A percentile compares a stretch with the other conserved stretches of the same genome.
These are phyloP conservation scores for Ladona fulva DNA, from an alignment of 1,140 invertebrate species.

Conservation along the genomic window DNA sequence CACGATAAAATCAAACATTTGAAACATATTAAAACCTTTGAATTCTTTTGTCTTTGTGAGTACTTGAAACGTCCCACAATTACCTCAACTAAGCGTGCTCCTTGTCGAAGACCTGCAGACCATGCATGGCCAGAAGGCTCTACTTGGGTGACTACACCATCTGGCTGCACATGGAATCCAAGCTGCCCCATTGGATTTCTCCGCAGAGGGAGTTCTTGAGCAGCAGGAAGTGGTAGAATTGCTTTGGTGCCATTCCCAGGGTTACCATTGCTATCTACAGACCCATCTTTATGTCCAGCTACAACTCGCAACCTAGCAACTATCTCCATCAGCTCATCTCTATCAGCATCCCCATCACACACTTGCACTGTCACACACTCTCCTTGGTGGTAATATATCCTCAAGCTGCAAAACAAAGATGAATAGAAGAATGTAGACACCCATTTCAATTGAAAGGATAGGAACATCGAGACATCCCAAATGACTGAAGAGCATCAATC, in stretches of 20 bases:
- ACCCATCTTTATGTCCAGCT: neutral
- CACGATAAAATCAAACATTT: too few relatives aligned
- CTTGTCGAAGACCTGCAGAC: constrained; percentile 80
- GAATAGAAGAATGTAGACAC: neutral
- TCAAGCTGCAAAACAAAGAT: constrained; percentile 38
- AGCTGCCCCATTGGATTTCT: constrained; percentile 77
- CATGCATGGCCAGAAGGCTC: constrained; percentile 80
- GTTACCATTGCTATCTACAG: constrained; percentile 51
- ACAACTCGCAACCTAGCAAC: constrained; percentile 60
- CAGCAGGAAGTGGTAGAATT: constrained; percentile 24
- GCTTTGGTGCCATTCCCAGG: constrained; percentile 30
- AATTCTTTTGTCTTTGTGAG: too few relatives aligned
- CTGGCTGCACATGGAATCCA: constrained; percentile 92
- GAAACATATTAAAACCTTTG: too few relatives aligned
- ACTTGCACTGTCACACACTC: constrained; percentile 72
- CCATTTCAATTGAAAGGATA: neutral
- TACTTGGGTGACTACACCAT: constrained; percentile 90
- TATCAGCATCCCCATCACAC: constrained; percentile 50
- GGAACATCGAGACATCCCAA: too few relatives aligned
- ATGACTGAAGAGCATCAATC: too few relatives aligned
- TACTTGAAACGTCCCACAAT: constrained; percentile 20
- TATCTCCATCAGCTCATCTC: constrained; percentile 72
- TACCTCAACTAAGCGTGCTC: constrained; percentile 80
- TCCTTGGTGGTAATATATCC: constrained; percentile 52
- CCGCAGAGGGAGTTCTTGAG: constrained; percentile 62